A percentile compares a stretch with the other conserved stretches of the same genome.
Evolutionary conservation across 2,113 vertebrate species (phyloP).

Genomic region (Aspiorhynchus laticeps): DNA sequence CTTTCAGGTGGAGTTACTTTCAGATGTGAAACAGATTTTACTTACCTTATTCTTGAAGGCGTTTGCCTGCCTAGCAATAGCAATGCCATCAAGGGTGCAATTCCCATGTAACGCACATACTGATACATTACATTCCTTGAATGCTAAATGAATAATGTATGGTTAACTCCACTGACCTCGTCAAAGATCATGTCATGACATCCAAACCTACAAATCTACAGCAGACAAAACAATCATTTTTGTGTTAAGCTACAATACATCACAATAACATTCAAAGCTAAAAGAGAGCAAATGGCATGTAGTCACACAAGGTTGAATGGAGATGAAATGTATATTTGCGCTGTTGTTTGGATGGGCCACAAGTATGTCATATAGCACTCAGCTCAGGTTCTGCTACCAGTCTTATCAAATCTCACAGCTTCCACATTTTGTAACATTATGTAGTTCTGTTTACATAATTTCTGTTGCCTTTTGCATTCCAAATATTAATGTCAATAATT

Average conservation of each 20-base stretch:
- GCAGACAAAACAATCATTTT: neutral
- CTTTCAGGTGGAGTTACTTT: neutral
- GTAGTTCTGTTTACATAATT: neutral
- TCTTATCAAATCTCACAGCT: neutral
- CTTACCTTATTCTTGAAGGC: neutral
- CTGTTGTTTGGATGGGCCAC: neutral
- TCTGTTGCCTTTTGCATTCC: neutral
- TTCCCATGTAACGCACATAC: neutral
- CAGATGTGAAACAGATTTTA: neutral
- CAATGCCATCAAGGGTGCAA: neutral
- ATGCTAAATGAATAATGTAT: neutral
- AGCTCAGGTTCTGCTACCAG: neutral
- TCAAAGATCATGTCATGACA: constrained; percentile 22
- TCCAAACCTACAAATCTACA: neutral
- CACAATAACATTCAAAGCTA: neutral
- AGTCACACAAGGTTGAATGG: neutral
- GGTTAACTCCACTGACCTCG: neutral
- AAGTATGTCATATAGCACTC: neutral
- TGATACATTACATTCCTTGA: constrained; percentile 4
- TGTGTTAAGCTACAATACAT: neutral
- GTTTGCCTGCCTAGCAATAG: neutral
- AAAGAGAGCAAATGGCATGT: neutral
- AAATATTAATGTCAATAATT: neutral
- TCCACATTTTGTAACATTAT: neutral
- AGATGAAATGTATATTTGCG: neutral